These are phyloP conservation scores for Rhinatrema bivittatum DNA, from an alignment of 2,797 vertebrate species.

Conservation along the genomic window DNA sequence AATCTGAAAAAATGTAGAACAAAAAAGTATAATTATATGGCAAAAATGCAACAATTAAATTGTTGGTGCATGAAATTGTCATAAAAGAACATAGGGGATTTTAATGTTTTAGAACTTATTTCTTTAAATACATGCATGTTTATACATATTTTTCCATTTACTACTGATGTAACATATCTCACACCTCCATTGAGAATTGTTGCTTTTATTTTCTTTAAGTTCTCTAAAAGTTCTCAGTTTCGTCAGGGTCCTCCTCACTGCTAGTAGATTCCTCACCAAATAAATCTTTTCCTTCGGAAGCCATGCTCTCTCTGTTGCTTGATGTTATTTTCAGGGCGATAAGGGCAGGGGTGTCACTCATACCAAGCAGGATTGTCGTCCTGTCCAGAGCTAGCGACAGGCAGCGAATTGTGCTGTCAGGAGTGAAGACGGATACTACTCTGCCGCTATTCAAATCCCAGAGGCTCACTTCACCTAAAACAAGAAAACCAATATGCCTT, in stretches of 20 bases:
- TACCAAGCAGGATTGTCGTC: constrained; percentile 32
- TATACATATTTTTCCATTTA: too few species aligned
- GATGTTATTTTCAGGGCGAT: constrained; percentile 27
- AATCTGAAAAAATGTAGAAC: too few species aligned
- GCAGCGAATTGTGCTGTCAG: constrained; percentile 39
- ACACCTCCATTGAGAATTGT: too few species aligned
- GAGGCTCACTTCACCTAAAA: constrained; percentile 38
- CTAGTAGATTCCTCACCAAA: constrained; percentile 46
- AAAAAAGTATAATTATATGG: too few species aligned
- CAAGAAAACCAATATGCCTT: neutral
- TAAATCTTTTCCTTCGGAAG: constrained; percentile 20
- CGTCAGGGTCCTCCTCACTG: constrained; percentile 49
- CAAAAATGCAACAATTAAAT: too few species aligned
- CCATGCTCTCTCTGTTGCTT: constrained; percentile 2
- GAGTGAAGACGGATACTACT: constrained; percentile 39
- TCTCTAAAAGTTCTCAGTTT: too few species aligned
- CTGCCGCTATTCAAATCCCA: constrained; percentile 42
- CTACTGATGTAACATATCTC: too few species aligned
- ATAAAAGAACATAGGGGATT: too few species aligned
- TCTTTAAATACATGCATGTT: too few species aligned
- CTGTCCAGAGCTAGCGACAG: constrained; percentile 22
- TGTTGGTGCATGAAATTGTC: too few species aligned
- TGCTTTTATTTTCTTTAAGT: too few species aligned
- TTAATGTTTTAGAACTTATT: too few species aligned
- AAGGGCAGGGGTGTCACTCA: constrained; percentile 45